A percentile compares a stretch with the other conserved stretches of the same genome.
phyloP scores from a whole-genome alignment of 2,888 invertebrate genomes.

The Tetranychus truncatus region DNA sequence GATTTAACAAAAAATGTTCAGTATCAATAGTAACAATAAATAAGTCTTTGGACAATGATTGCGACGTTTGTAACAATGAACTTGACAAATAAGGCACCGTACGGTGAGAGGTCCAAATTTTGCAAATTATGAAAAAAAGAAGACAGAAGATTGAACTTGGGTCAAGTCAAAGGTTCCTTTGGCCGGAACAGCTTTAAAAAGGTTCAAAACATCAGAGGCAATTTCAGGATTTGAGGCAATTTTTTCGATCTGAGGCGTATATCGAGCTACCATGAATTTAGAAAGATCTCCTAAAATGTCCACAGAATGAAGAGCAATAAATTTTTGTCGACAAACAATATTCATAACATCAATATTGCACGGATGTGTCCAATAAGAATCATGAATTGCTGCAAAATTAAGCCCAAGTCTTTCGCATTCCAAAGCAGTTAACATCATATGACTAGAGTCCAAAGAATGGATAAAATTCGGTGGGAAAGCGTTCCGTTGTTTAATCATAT shows the following conservation, averaged over 20 bases:
- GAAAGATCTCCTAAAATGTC: constrained; percentile 77
- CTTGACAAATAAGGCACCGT: no score
- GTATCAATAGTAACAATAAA: no score
- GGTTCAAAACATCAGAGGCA: background rate
- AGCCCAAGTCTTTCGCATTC: constrained; percentile 56
- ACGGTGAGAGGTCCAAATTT: no score
- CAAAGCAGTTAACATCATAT: constrained; percentile 97
- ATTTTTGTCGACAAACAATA: constrained; percentile 89
- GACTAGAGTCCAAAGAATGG: constrained; percentile 91
- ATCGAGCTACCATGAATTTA: background rate
- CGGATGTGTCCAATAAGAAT: constrained; percentile 98
- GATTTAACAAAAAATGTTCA: no score
- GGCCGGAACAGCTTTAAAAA: constrained; percentile 10
- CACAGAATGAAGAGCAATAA: constrained; percentile 80
- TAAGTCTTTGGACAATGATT: no score
- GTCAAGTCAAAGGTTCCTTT: constrained; percentile 55
- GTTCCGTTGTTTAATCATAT: constrained; percentile 43
- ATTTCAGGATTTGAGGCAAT: background rate
- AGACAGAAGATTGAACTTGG: constrained; percentile 54
- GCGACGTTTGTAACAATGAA: no score
- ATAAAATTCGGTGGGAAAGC: constrained; percentile 98
- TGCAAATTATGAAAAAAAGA: constrained; percentile 49
- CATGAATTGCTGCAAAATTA: constrained; percentile 90
- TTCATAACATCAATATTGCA: constrained; percentile 69
- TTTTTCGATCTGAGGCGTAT: background rate